Percentiles rank a stretch among this genome's conserved stretches.
phyloP scores from a whole-genome alignment of 2,888 invertebrate genomes.

The Yponomeuta malinellus region DNA sequence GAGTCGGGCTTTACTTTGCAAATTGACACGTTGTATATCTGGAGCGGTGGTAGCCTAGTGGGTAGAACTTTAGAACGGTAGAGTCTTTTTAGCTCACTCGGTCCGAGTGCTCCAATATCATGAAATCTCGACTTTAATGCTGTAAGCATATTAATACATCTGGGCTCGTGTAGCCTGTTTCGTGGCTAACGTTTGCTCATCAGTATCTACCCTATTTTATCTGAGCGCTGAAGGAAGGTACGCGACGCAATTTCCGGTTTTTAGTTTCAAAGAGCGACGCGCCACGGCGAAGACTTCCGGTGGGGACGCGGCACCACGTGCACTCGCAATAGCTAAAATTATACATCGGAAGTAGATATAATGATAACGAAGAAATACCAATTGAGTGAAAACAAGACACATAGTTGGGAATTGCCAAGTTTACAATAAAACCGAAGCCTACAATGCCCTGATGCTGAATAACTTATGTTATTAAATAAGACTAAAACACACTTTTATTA shows the following conservation, averaged over 20 bases:
- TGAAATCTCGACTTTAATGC: no score
- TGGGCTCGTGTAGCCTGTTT: no score
- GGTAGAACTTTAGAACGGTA: no score
- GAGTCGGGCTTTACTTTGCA: no score
- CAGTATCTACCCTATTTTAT: constrained; percentile 27
- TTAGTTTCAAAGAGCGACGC: constrained; percentile 67
- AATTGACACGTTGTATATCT: no score
- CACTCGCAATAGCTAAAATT: constrained; percentile 28
- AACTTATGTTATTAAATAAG: background rate
- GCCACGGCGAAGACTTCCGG: constrained; percentile 41
- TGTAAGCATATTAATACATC: no score
- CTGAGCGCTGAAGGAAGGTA: constrained; percentile 57
- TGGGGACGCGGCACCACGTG: constrained; percentile 29
- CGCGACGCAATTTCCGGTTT: constrained; percentile 72
- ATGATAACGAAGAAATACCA: background rate
- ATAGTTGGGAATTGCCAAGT: no score
- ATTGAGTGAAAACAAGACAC: background rate
- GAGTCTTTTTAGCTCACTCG: no score
- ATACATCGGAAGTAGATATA: background rate
- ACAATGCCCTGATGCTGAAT: no score
- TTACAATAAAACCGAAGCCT: background rate
- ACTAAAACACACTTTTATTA: background rate
- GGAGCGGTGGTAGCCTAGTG: no score
- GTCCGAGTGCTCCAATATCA: no score
- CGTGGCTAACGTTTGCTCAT: no score